phyloP scores from a whole-genome alignment of 2,888 invertebrate species.

The Diarsia dahlii region DNA sequence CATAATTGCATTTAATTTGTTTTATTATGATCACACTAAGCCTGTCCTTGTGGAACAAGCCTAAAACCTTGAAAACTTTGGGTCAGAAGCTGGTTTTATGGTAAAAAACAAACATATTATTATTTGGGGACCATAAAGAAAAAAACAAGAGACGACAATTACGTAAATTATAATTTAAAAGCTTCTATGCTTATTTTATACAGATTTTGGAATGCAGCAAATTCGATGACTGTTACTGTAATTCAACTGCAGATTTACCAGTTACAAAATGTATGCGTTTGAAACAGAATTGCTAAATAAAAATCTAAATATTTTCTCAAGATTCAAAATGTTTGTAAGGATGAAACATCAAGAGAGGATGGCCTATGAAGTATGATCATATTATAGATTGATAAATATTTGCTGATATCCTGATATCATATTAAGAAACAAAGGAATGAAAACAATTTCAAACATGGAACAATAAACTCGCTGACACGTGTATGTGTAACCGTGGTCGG shows the following conservation, averaged over 20 bases:
- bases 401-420: constrained; percentile 34
- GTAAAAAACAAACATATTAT: not conserved
- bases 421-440: constrained; percentile 44
- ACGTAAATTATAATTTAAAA: not conserved
- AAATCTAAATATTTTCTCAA: not conserved
- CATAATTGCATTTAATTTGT: constrained; percentile 18
- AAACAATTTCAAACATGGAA: constrained; percentile 44
- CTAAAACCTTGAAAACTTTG: constrained; percentile 27
- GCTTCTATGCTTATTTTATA: not conserved
- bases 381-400: constrained; percentile 30
- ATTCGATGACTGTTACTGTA: not conserved
- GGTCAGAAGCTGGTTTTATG: not conserved
- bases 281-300: not conserved
- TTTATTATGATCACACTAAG: constrained; percentile 17
- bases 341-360: not conserved
- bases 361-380: not conserved
- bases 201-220: not conserved
- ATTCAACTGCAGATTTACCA: not conserved
- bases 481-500: constrained; percentile 12
- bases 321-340: not conserved
- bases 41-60: constrained; percentile 39
- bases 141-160: not conserved
- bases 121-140: not conserved
- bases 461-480: constrained; percentile 45
- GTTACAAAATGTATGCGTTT: not conserved